Evolutionary conservation across 2,113 vertebrate genomes (phyloP).

Genomic region (western clawed frog (Xenopus tropicalis)): DNA sequence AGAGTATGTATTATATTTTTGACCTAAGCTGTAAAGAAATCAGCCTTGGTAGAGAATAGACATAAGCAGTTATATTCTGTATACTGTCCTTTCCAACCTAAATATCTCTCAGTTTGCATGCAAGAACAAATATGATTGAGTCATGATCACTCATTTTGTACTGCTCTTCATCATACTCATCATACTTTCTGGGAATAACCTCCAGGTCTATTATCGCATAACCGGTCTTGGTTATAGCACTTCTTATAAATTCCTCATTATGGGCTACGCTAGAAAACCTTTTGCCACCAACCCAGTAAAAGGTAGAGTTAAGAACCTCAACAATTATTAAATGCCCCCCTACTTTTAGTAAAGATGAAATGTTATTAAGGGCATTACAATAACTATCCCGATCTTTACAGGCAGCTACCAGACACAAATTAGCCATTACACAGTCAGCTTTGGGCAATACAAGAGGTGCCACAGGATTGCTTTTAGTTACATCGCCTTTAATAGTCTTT

Average conservation of each 20-base stretch:
- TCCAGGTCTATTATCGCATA: slow-evolving; percentile 47
- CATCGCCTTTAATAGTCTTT: slow-evolving; percentile 63
- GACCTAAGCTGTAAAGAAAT: too few species aligned
- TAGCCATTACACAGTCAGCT: too few species aligned
- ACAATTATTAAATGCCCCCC: slow-evolving; percentile 60
- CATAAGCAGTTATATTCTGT: too few species aligned
- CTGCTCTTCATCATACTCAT: not conserved
- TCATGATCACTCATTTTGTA: slow-evolving; percentile 7
- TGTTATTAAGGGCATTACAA: slow-evolving; percentile 53
- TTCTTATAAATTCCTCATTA: slow-evolving; percentile 35
- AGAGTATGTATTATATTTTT: too few species aligned
- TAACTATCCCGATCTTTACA: too few species aligned
- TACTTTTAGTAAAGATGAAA: slow-evolving; percentile 52
- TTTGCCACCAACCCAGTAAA: slow-evolving; percentile 50
- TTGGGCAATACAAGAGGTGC: too few species aligned
- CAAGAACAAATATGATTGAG: slow-evolving; percentile 10
- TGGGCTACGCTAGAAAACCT: slow-evolving; percentile 58
- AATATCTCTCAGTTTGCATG: too few species aligned
- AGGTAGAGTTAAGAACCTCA: slow-evolving; percentile 50
- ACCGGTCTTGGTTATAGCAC: slow-evolving; percentile 45
- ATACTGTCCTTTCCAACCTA: too few species aligned
- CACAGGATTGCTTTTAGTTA: too few species aligned
- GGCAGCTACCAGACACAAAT: too few species aligned
- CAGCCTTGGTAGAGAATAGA: too few species aligned
- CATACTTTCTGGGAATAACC: slow-evolving; percentile 5